Conservation (phyloP, 2,113 vertebrate species). For the Dolichotis patagonum region DNA sequence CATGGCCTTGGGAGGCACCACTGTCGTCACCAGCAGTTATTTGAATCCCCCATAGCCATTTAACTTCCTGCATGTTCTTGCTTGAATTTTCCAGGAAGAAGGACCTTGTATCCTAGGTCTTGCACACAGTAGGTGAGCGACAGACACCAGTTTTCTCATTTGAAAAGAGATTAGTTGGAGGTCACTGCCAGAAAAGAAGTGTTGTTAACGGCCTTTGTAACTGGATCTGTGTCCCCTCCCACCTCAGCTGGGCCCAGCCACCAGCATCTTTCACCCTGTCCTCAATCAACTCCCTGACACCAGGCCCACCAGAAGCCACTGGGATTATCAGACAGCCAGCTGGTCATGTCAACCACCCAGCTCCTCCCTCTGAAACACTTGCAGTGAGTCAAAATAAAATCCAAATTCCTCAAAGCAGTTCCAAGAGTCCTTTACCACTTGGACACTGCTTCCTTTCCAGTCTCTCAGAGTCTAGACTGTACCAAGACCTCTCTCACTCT, state of each 20-base stretch:
- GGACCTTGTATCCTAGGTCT: too few species aligned
- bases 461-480: neutral
- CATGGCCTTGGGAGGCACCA: rapidly evolving
- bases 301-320: neutral
- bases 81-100: neutral
- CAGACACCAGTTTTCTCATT: neutral
- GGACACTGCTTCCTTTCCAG: neutral
- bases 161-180: neutral
- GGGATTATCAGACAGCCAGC: rapidly evolving
- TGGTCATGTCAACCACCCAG: neutral
- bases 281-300: neutral
- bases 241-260: neutral
- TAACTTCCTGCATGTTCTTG: neutral
- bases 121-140: neutral
- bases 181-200: neutral
- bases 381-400: neutral
- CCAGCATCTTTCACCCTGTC: neutral
- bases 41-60: neutral
- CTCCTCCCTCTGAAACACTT: neutral
- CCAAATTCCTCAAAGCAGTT: neutral
- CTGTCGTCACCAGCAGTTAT: rapidly evolving
- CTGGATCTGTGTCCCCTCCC: neutral
- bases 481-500: neutral
- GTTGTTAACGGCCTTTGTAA: neutral
- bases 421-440: neutral